phyloP scores from a whole-genome alignment of 2,888 invertebrate species.

The Zhuqinia jingwanae region DNA sequence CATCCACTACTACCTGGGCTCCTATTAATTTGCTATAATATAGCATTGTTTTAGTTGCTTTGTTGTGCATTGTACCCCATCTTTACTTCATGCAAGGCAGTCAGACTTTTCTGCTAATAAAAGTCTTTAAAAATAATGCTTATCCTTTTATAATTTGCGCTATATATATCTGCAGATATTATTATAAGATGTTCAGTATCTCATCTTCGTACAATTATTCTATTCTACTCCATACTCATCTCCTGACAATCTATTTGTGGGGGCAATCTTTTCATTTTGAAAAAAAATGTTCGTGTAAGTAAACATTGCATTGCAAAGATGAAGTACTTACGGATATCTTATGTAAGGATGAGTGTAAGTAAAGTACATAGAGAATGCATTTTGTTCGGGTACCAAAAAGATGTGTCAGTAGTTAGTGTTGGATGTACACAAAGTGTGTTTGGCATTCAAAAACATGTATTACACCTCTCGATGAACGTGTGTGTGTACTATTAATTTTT shows the following conservation, averaged over 20 bases:
- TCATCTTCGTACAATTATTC: too few relatives aligned
- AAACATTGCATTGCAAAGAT: not conserved
- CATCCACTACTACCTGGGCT: too few relatives aligned
- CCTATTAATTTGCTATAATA: too few relatives aligned
- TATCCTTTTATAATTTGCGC: too few relatives aligned
- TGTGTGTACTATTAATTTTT: constrained; percentile 62
- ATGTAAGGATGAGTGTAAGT: constrained; percentile 2
- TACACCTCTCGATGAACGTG: constrained; percentile 44
- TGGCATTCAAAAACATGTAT: constrained; percentile 44
- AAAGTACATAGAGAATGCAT: constrained; percentile 7
- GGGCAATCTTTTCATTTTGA: constrained; percentile 11
- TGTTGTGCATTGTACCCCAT: too few relatives aligned
- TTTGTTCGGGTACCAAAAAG: constrained; percentile 5
- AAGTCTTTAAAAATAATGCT: too few relatives aligned
- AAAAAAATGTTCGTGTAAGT: not conserved
- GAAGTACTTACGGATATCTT: not conserved
- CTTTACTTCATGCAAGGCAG: too few relatives aligned
- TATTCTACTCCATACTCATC: too few relatives aligned
- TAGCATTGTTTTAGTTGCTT: too few relatives aligned
- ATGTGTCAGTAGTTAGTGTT: constrained; percentile 5
- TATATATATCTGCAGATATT: too few relatives aligned
- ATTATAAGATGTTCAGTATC: too few relatives aligned
- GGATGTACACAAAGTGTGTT: constrained; percentile 44
- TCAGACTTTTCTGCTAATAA: too few relatives aligned
- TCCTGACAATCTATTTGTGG: not conserved